phyloP scores from a whole-genome alignment of 2,113 vertebrate genomes.

The Brachypteracias leptosomus region DNA sequence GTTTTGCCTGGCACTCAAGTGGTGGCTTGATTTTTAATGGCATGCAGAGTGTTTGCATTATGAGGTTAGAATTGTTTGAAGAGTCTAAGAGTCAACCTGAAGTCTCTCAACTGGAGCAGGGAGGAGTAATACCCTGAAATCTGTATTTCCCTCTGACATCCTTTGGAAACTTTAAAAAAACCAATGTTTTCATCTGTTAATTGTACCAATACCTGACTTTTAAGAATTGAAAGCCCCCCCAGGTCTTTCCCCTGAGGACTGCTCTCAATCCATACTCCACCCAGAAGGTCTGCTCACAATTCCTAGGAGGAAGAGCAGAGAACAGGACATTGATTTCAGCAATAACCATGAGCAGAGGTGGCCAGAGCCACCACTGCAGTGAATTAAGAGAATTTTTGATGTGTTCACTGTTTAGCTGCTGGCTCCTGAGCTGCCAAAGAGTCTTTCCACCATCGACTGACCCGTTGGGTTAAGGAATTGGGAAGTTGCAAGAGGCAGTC shows the following conservation, averaged over 20 bases:
- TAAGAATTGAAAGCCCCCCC: no score
- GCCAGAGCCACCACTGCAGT: not conserved
- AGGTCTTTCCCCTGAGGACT: no score
- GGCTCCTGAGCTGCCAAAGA: not conserved
- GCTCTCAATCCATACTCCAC: no score
- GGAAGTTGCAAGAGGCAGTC: not conserved
- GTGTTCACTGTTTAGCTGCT: not conserved
- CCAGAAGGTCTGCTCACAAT: not conserved
- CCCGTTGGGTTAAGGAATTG: not conserved
- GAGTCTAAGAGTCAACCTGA: not conserved
- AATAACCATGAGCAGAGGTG: not conserved
- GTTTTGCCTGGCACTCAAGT: conserved; percentile 47
- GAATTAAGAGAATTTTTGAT: not conserved
- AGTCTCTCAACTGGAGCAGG: not conserved
- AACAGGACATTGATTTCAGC: not conserved
- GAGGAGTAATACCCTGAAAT: not conserved
- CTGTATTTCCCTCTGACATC: not conserved
- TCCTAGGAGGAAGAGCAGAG: not conserved
- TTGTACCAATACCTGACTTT: no score
- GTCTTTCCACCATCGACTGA: not conserved
- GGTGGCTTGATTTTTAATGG: conserved; percentile 36
- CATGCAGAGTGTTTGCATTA: conserved; percentile 4
- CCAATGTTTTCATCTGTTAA: not conserved
- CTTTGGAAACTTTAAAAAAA: not conserved
- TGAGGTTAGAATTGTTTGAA: not conserved